A percentile compares a stretch with the other conserved stretches of the same genome.
These are phyloP conservation scores for Anas platyrhynchos DNA, from an alignment of 2,113 vertebrate species.

Conservation along the genomic window DNA sequence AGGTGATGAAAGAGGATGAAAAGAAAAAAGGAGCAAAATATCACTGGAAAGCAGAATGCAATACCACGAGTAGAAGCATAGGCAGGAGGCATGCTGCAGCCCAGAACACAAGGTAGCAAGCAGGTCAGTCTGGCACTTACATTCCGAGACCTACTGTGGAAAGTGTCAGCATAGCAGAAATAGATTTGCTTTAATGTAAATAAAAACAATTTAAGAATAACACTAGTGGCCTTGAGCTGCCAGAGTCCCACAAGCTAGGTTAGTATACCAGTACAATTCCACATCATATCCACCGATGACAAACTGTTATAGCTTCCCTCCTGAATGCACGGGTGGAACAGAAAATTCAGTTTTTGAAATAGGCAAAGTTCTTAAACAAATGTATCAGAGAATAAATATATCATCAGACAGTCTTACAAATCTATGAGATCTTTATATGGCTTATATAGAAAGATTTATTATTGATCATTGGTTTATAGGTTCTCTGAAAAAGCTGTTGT, in stretches of 20 bases:
- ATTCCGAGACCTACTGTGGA: background rate
- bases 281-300: background rate
- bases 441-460: background rate
- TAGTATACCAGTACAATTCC: background rate
- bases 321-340: background rate
- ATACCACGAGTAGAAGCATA: background rate
- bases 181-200: background rate
- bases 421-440: background rate
- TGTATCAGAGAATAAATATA: background rate
- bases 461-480: background rate
- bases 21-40: background rate
- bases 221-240: background rate
- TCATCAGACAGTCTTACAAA: background rate
- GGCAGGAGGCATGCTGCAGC: background rate
- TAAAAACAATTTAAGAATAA: background rate
- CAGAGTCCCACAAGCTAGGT: background rate
- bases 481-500: background rate
- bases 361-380: background rate
- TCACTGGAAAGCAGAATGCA: background rate
- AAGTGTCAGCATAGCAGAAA: background rate
- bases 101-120: background rate
- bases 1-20: background rate
- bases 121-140: background rate
- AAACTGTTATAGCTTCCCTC: background rate
- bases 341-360: background rate